Evolutionary conservation across 2,888 invertebrate species (phyloP).

Genomic region (Escarpia spicata): DNA sequence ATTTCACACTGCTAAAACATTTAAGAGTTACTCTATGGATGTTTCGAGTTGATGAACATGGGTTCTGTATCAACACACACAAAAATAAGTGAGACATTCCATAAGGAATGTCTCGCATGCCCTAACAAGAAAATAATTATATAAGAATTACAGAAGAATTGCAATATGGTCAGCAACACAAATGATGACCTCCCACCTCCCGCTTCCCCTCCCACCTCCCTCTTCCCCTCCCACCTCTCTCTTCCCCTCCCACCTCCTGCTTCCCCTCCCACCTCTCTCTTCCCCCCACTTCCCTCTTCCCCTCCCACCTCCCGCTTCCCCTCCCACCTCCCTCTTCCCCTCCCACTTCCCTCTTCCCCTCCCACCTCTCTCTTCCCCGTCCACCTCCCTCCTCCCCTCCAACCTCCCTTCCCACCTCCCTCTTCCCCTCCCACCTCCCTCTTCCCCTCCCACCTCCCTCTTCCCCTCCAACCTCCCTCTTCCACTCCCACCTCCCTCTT

Average conservation of each 20-base stretch:
- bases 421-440: background rate
- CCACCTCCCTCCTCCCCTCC: background rate
- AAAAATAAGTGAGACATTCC: too few relatives aligned
- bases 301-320: background rate
- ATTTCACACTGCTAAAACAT: too few relatives aligned
- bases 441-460: background rate
- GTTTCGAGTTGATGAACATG: too few relatives aligned
- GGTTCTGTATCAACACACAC: too few relatives aligned
- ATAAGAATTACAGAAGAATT: too few relatives aligned
- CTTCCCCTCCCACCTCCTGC: background rate
- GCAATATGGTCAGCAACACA: too few relatives aligned
- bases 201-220: background rate
- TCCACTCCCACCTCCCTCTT: background rate
- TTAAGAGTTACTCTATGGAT: too few relatives aligned
- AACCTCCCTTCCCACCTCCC: background rate
- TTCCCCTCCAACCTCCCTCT: background rate
- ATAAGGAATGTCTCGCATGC: too few relatives aligned
- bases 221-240: background rate
- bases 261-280: background rate
- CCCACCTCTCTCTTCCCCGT: background rate
- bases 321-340: background rate
- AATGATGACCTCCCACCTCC: background rate
- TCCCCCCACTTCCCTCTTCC: background rate
- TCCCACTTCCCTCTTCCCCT: background rate
- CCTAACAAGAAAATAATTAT: too few relatives aligned